Evolutionary conservation across 2,113 vertebrate species (phyloP).

Genomic region (Pachycephala philippinensis): DNA sequence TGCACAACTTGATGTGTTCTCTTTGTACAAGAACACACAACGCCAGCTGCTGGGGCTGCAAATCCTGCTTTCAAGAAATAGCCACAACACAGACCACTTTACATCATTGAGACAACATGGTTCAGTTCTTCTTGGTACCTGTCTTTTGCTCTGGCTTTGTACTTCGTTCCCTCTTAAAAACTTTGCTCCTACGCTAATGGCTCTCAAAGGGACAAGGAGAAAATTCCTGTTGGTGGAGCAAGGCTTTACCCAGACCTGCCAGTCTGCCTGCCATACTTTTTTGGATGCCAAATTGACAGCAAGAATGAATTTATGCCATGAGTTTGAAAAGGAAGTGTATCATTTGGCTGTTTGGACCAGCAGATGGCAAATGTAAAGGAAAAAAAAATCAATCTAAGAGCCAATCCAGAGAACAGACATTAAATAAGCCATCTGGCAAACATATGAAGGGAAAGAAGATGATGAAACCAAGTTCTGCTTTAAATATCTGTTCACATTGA

Average conservation of each 20-base stretch:
- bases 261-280: not conserved
- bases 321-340: conserved; percentile 9
- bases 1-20: not conserved
- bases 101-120: not conserved
- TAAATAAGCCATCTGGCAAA: conserved; percentile 47
- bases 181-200: not conserved
- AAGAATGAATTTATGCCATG: conserved; percentile 12
- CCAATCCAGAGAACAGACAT: not conserved
- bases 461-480: not conserved
- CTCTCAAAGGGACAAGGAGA: not conserved
- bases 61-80: not conserved
- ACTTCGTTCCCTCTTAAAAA: not conserved
- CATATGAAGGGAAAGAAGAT: not conserved
- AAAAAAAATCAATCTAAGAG: not conserved
- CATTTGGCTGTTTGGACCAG: conserved; percentile 21
- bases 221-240: not conserved
- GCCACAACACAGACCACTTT: not conserved
- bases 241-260: not conserved
- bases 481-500: not conserved
- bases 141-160: not conserved
- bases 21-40: not conserved
- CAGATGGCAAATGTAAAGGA: conserved; percentile 49
- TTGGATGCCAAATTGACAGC: not conserved
- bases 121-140: not conserved
- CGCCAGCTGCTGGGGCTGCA: not conserved